Base-by-base conservation (phyloP, 2,797 vertebrate genomes). In the Cynodonichthys magdalenae region DNA sequence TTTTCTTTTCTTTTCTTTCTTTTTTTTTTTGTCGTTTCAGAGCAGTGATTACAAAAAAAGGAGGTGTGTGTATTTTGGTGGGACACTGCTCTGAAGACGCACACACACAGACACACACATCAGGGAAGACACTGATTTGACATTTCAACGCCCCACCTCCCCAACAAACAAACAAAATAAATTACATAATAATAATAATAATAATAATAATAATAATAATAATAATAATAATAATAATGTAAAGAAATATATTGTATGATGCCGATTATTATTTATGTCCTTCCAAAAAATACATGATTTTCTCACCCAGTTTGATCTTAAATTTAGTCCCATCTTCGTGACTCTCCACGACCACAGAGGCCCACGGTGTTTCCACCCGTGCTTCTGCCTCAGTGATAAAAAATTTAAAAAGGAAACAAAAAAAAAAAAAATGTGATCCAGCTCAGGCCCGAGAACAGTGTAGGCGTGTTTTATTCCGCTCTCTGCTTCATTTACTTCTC, bases 341-440 rank as follows among this genome's bases (percentile, higher is more conserved):
- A 15, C 66, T 49, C n/a, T 54, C 65, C n/a, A n/a, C n/a, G n/a
- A 59, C 63, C 59, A 19, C 71, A 6, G 45, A 58, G 65, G 65
- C 67, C 49, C 74, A 61, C 72, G 42, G 42, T 55, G 56, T 80
- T 86, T 81, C 64, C 78, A 78, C 70, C 12, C 57, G 62, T 42
- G 57, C 53, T 51, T 75, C 19, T n/a, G 48, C 42, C 17, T 27
- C 11, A 5, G 49, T 34, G 3, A 3, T 11, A 15, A 42, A 20
- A 18, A 31, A 31, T 4, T 15, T 24, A 28, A 29, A 41, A 19
- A 29, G 46, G 8, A 27, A 29, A 3, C 6, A 29, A 29, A 29
- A 29, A 29, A 3, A 29, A 29, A 29, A 29, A 29, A 5, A 2
- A 47, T 27, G 47, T 15, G 60, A 62, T 71, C 34, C 31, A 56